Evolutionary conservation across 2,888 invertebrate genomes (phyloP), one percentile per base, ranked within the genome.

Genomic region (Ophion ventricosus): DNA sequence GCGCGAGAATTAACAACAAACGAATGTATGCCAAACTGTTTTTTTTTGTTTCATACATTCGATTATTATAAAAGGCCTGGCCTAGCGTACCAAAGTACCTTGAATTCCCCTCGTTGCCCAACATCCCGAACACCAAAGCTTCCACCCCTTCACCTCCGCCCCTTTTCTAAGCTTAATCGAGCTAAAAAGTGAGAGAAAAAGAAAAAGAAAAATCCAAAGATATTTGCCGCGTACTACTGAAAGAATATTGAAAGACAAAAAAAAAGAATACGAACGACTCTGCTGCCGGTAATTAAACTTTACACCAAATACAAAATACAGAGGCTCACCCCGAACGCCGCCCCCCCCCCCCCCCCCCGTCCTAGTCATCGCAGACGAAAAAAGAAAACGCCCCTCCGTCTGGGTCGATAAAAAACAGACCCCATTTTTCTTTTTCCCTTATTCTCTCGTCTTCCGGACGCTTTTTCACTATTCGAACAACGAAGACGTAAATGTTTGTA

Each of bases 51-150:
- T 73, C 77, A 64, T 83, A 76, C 83, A 85, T 83, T 85, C 74
- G 80, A 83, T 85, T 76, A 67, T 85, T 80, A 78, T 83, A 84
- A 83, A 87, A 91, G 92, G 93, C 92, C 93, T 90, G 93, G 93
- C 91, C 92, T 93, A 93, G 93, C 93, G 93, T 93, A 92, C 92
- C 92, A 92, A 92, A 92, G 91, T 90, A 92, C 91, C 91, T 88
- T 85, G 82, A 83, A 69, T 79, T 79, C 29, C 79, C 73, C 78
- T 74, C 72, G 64, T 77, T 70, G 70, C 25, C 74, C 70, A 76
- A 70, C 61, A 72, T 79, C 29, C 64, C 59, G 29, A 76, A 76
- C 81, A 69, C 80, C 80, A 79, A 84, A 84, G 85, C 73, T 83
- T 84, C 77, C 74, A 56, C 25, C 82, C 85, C 80, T 86, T 73